Percentiles rank a stretch among this genome's conserved stretches.
Evolutionary conservation across 2,113 vertebrate genomes (phyloP).

Genomic region (Chaetura pelagica): DNA sequence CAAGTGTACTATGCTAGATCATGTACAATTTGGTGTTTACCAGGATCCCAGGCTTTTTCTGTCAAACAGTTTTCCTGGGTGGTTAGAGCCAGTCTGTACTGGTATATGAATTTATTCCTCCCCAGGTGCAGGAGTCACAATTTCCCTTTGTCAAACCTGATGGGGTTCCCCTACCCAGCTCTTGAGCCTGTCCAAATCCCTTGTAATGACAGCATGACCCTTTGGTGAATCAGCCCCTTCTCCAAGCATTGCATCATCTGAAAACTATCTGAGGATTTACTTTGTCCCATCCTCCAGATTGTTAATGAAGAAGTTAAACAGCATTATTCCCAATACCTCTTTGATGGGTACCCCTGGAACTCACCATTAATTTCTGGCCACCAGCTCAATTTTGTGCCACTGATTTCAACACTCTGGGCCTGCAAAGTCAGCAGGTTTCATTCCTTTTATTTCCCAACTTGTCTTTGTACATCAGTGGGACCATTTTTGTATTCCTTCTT

Average conservation of each 20-base stretch:
- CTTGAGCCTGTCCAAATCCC: too few species aligned
- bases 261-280: too few species aligned
- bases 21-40: background rate
- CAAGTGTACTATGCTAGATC: background rate
- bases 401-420: background rate
- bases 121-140: too few species aligned
- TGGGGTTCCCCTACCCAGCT: too few species aligned
- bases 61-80: background rate
- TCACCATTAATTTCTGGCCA: background rate
- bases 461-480: background rate
- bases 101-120: background rate
- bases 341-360: background rate
- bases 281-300: background rate
- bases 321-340: background rate
- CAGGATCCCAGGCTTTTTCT: background rate
- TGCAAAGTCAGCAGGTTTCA: background rate
- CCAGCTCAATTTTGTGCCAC: background rate
- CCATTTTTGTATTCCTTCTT: background rate
- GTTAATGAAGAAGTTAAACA: background rate
- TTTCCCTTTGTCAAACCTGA: too few species aligned
- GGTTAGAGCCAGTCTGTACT: background rate
- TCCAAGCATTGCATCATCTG: too few species aligned
- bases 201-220: too few species aligned
- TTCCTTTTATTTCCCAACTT: background rate
- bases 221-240: too few species aligned